Conservation (phyloP, 1,140 invertebrate genomes). For the Euwallacea fornicatus region DNA sequence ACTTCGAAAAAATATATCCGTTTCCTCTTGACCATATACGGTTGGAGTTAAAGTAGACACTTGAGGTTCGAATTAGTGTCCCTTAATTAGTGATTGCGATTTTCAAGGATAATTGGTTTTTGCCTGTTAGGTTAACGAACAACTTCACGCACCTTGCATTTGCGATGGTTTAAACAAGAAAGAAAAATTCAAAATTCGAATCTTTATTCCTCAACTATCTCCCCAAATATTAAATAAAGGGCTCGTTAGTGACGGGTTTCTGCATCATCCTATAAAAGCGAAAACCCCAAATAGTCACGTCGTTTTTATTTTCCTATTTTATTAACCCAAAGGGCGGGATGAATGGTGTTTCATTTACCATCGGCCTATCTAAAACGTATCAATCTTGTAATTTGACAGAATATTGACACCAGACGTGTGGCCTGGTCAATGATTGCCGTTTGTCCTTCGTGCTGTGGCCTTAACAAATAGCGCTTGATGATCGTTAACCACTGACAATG, state of each 20-base stretch:
- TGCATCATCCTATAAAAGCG: too few relatives aligned
- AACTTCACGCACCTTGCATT: background rate
- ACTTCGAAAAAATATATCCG: conserved; percentile 13
- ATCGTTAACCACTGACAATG: background rate
- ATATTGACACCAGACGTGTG: conserved; percentile 27
- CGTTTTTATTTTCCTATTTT: conserved; percentile 14
- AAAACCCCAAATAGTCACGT: conserved; percentile 12
- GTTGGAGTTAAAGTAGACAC: background rate
- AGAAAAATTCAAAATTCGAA: too few relatives aligned
- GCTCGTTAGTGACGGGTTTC: conserved; percentile 13
- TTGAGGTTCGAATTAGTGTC: background rate
- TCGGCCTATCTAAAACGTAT: conserved; percentile 30
- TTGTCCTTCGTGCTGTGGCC: background rate
- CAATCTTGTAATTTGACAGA: conserved; percentile 30
- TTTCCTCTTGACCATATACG: background rate
- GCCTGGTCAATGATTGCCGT: conserved; percentile 11
- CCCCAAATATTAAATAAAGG: background rate
- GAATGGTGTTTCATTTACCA: conserved; percentile 30
- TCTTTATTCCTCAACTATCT: too few relatives aligned
- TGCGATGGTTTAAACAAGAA: too few relatives aligned
- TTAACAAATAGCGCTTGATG: conserved; percentile 22
- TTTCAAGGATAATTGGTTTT: background rate
- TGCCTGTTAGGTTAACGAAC: background rate
- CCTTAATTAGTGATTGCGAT: conserved; percentile 4
- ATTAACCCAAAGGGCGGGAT: conserved; percentile 22